These are phyloP conservation scores for Cephus pulcher DNA, from an alignment of 2,888 invertebrate genomes.

Conservation along the genomic window DNA sequence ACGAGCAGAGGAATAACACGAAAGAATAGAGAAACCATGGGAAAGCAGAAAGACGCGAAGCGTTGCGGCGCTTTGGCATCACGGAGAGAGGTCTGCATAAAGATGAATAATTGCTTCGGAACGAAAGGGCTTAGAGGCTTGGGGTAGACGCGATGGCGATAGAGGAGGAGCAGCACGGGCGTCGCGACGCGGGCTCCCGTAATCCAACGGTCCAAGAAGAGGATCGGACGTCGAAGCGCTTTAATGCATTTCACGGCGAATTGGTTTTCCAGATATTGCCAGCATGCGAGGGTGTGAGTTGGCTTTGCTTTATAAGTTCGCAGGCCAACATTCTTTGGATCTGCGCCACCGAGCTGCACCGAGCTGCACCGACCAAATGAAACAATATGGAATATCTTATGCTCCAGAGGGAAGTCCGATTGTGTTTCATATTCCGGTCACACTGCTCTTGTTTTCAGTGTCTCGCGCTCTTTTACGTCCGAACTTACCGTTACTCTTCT, in stretches of 20 bases:
- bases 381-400: slow-evolving; percentile 49
- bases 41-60: slow-evolving; percentile 15
- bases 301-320: slow-evolving; percentile 37
- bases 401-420: slow-evolving; percentile 35
- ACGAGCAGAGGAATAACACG: neutral
- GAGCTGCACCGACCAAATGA: slow-evolving; percentile 44
- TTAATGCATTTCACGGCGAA: slow-evolving; percentile 41
- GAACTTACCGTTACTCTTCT: neutral
- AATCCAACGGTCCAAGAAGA: slow-evolving; percentile 15
- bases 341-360: slow-evolving; percentile 47
- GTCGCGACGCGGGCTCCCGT: slow-evolving; percentile 20
- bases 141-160: slow-evolving; percentile 11
- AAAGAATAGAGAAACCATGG: neutral
- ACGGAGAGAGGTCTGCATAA: neutral
- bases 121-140: slow-evolving; percentile 20
- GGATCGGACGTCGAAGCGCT: slow-evolving; percentile 7
- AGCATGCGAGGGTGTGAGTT: slow-evolving; percentile 16
- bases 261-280: slow-evolving; percentile 40
- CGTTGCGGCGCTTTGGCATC: neutral
- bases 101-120: slow-evolving; percentile 28
- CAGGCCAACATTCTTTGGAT: slow-evolving; percentile 54
- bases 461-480: no score
- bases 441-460: neutral
- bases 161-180: slow-evolving; percentile 3
- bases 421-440: slow-evolving; percentile 10